phyloP scores from a whole-genome alignment of 2,797 vertebrate species.

The Sarcophilus harrisii region DNA sequence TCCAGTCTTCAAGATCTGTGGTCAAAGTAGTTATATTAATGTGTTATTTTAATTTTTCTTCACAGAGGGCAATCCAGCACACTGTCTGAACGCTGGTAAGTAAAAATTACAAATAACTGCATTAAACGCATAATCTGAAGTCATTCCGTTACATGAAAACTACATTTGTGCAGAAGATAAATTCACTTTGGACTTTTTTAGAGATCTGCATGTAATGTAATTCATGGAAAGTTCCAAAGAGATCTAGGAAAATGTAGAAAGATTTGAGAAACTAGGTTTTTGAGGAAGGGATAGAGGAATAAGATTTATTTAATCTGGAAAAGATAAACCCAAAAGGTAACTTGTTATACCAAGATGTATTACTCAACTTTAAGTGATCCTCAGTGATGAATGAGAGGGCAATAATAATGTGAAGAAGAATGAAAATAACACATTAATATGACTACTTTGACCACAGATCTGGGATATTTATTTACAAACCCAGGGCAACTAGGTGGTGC shows the following conservation, averaged over 20 bases:
- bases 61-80: background rate
- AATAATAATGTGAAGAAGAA: no score
- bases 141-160: background rate
- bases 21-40: constrained; percentile 16
- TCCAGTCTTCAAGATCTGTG: background rate
- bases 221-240: background rate
- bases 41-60: constrained; percentile 1
- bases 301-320: background rate
- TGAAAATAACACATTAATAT: no score
- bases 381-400: background rate
- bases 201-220: background rate
- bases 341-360: background rate
- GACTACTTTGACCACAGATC: no score
- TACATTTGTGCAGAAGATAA: background rate
- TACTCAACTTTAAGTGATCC: background rate
- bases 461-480: no score
- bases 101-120: constrained; percentile 3
- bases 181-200: background rate
- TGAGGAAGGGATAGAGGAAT: background rate
- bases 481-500: no score
- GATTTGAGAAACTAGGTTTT: background rate
- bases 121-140: background rate
- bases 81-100: background rate
- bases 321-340: background rate
- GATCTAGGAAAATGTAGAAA: background rate